Base-by-base conservation (phyloP, 1,140 invertebrate genomes). In the Armadillidium nasatum region DNA sequence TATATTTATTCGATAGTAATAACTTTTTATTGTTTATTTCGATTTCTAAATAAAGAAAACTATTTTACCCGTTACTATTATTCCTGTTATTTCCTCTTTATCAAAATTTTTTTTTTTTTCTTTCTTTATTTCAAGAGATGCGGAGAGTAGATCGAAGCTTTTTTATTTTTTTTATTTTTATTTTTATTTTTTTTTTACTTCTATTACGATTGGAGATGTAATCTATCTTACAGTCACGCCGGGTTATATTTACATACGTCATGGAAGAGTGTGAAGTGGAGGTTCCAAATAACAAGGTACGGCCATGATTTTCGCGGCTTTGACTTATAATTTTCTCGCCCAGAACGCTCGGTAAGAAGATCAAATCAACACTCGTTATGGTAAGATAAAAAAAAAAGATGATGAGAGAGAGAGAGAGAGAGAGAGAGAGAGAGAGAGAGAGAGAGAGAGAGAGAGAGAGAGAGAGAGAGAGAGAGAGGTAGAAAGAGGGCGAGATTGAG, bases 221-320 rank as follows among this genome's bases (percentile, higher is more conserved):
- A 60, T 60, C 50, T 60, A 19, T 60, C 50, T 60, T 60, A 7
- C 50, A 60, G 50, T 60, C 50, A 60, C 50, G 50, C 50, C 19
- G 19, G 11, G 19, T 19, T 19, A 60, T 60, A 60, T 60, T 60
- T 60, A 60, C 50, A 60, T 60, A 60, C 50, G 50, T 60, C 50
- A 19, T 15, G 50, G 11, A 19, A 19, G 50, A 60, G 50, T 60
- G 50, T 60, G 50, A 60, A 60, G 19, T 13, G 19, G 50, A 60
- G 50, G 50, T 15, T 19, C 50, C 11, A 60, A 60, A 60, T 60
- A 60, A 60, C 50, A 13, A 60, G 11, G 19, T 60, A 15, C 11
- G 50, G 50, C 11, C 50, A 60, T 60, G 11, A 60, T 60, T 60
- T 60, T 60, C 50, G 50, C 50, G 50, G 50, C 50, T 60, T 60